Evolutionary conservation across 1,140 invertebrate species (phyloP).

Genomic region (Drosophila kikkawai): DNA sequence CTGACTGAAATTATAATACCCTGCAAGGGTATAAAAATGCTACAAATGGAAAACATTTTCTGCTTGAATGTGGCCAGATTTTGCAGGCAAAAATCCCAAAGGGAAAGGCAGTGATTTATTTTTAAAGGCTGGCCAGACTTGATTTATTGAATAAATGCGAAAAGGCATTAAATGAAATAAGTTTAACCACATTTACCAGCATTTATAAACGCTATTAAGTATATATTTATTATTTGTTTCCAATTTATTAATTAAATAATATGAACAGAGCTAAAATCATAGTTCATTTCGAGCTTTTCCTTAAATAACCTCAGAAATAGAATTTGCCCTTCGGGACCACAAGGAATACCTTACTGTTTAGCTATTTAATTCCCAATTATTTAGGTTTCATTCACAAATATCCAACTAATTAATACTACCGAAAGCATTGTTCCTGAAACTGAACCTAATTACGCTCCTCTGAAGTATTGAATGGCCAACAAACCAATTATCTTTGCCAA

Average conservation of each 20-base stretch:
- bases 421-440: conserved; percentile 1
- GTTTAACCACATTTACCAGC: neutral
- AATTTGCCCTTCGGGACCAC: no score
- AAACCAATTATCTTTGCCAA: conserved; percentile 11
- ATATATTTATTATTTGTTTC: no score
- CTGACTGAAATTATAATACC: no score
- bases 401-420: conserved; percentile 19
- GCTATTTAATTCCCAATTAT: conserved; percentile 7
- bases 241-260: neutral
- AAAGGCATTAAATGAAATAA: neutral
- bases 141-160: no score
- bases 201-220: neutral
- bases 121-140: neutral
- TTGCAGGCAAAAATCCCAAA: neutral
- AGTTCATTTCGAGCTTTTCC: neutral
- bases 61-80: conserved; percentile 10
- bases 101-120: conserved; percentile 1
- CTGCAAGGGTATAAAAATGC: no score
- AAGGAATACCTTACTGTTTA: neutral
- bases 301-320: neutral
- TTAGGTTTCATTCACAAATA: conserved; percentile 1
- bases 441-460: conserved; percentile 10
- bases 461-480: conserved; percentile 13
- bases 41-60: conserved; percentile 5
- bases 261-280: neutral